Evolutionary conservation across 2,888 invertebrate genomes (phyloP).

Genomic region (Allophyes oxyacanthae): DNA sequence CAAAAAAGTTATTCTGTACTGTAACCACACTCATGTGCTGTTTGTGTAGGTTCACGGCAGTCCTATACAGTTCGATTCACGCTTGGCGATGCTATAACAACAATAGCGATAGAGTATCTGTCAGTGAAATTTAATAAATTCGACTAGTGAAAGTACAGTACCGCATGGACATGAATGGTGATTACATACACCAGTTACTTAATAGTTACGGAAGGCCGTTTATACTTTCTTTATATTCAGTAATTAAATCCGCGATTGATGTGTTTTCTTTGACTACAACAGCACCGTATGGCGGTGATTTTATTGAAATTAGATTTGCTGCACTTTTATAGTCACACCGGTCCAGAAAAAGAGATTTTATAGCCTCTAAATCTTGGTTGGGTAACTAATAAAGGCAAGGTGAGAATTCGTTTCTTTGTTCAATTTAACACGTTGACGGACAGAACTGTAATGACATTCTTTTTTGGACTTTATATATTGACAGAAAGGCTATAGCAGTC

Average conservation of each 20-base stretch:
- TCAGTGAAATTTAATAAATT: conserved; percentile 58
- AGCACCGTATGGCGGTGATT: conserved; percentile 1
- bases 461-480: no score
- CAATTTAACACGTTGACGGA: no score
- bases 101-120: conserved; percentile 39
- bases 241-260: conserved; percentile 30
- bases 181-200: conserved; percentile 48
- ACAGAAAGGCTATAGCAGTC: no score
- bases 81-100: conserved; percentile 28
- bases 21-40: conserved; percentile 9
- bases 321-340: conserved; percentile 10
- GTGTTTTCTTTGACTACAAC: conserved; percentile 19
- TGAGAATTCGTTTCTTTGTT: no score
- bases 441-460: no score
- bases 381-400: no score
- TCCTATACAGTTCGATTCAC: conserved; percentile 10
- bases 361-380: conserved; percentile 1
- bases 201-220: conserved; percentile 42
- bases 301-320: conserved; percentile 14
- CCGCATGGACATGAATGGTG: conserved; percentile 30
- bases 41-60: neutral
- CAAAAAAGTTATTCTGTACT: conserved; percentile 13
- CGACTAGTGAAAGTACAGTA: conserved; percentile 61
- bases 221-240: conserved; percentile 32
- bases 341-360: conserved; percentile 5